Conservation (phyloP, 1,140 invertebrate genomes). For the Euwallacea similis region DNA sequence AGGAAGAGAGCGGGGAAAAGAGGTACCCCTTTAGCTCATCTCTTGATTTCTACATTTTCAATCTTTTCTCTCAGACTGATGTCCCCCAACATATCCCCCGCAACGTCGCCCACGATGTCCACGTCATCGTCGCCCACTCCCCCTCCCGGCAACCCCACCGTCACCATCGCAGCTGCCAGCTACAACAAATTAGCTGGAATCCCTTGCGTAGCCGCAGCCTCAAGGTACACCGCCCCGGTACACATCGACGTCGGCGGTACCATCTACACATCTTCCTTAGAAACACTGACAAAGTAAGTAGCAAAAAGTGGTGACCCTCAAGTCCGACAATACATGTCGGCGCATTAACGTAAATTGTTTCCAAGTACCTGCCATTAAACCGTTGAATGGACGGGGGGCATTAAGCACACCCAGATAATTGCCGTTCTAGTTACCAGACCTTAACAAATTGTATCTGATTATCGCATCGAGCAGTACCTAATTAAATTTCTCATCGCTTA, state of each 20-base stretch:
- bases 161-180: slow-evolving; percentile 62
- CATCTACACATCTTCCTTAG: slow-evolving; percentile 94
- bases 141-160: slow-evolving; percentile 68
- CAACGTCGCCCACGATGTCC: slow-evolving; percentile 69
- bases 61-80: slow-evolving; percentile 55
- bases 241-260: slow-evolving; percentile 97
- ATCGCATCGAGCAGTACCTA: neutral
- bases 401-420: slow-evolving; percentile 9
- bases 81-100: slow-evolving; percentile 68
- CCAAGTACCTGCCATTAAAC: neutral
- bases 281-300: slow-evolving; percentile 88
- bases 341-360: neutral
- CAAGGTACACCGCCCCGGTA: slow-evolving; percentile 90
- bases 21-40: too few relatives aligned
- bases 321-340: neutral
- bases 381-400: slow-evolving; percentile 11
- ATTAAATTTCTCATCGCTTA: slow-evolving; percentile 13
- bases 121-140: slow-evolving; percentile 68
- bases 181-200: slow-evolving; percentile 80
- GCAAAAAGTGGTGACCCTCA: too few relatives aligned
- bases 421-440: slow-evolving; percentile 13
- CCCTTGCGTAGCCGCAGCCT: slow-evolving; percentile 88
- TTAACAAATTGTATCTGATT: slow-evolving; percentile 14
- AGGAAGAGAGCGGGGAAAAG: too few relatives aligned
- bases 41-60: too few relatives aligned